Percentiles rank a stretch among this genome's conserved stretches.
These are phyloP conservation scores for Ceratina calcarata DNA, from an alignment of 1,140 invertebrate genomes.

Conservation along the genomic window DNA sequence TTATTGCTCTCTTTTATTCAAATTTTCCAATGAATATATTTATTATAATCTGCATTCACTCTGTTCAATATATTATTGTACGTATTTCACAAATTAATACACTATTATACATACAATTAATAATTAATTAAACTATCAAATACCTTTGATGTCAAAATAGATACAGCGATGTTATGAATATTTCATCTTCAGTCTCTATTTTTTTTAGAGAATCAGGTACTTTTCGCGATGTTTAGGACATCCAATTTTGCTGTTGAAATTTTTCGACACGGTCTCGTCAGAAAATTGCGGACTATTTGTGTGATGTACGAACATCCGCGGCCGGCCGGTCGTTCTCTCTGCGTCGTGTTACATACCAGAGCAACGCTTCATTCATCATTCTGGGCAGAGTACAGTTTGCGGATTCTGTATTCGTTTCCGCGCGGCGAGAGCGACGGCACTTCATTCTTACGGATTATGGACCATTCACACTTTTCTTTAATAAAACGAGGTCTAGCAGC, in stretches of 20 bases:
- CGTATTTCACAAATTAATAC: no score
- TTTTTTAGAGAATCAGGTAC: no score
- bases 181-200: no score
- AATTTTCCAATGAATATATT: not conserved
- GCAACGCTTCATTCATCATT: conserved; percentile 55
- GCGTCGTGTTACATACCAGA: not conserved
- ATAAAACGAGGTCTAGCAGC: no score
- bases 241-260: not conserved
- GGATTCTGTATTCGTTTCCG: conserved; percentile 50
- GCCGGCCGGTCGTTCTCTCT: not conserved
- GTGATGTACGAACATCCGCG: not conserved
- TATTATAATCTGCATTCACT: not conserved
- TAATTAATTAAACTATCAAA: no score
- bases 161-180: no score
- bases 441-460: conserved; percentile 42
- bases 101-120: no score
- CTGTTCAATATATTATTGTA: not conserved
- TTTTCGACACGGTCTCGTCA: not conserved
- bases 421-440: conserved; percentile 22
- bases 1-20: not conserved
- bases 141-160: no score
- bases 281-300: conserved; percentile 34
- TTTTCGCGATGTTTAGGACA: not conserved
- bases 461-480: no score
- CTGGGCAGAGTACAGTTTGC: conserved; percentile 35